Conservation (phyloP, 2,797 vertebrate species). For the Dicrostonyx torquatus region DNA sequence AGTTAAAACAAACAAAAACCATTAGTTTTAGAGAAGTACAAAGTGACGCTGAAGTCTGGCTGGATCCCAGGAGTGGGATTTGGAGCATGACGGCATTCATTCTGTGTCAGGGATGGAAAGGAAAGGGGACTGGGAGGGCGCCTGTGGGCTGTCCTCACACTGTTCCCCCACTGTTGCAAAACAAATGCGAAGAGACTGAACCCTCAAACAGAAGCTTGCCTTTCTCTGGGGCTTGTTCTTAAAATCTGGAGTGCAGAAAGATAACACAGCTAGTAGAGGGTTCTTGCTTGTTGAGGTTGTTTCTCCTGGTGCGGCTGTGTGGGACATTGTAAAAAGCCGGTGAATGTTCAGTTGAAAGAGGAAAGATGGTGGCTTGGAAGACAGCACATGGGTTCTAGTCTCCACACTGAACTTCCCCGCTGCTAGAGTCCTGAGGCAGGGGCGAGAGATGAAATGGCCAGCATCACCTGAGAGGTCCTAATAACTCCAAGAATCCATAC, state of each 20-base stretch:
- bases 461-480: neutral
- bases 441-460: neutral
- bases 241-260: slow-evolving; percentile 34
- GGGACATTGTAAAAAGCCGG: neutral
- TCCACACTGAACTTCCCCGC: neutral
- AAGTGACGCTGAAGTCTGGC: neutral
- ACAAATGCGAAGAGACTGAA: slow-evolving; percentile 34
- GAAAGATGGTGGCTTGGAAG: neutral
- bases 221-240: slow-evolving; percentile 56
- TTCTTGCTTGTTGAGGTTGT: slow-evolving; percentile 33
- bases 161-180: slow-evolving; percentile 31
- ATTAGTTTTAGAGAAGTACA: slow-evolving; percentile 25
- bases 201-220: slow-evolving; percentile 50
- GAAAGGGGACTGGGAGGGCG: neutral
- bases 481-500: neutral
- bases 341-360: neutral
- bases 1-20: neutral
- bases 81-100: neutral
- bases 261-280: slow-evolving; percentile 14
- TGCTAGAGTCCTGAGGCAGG: neutral
- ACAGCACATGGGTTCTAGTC: neutral
- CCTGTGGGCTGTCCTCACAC: slow-evolving; percentile 16
- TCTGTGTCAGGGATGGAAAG: neutral
- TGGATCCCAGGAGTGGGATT: neutral
- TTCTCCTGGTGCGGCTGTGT: slow-evolving; percentile 5